phyloP scores from a whole-genome alignment of 2,797 vertebrate genomes.

The Lindbergichthys nudifrons region DNA sequence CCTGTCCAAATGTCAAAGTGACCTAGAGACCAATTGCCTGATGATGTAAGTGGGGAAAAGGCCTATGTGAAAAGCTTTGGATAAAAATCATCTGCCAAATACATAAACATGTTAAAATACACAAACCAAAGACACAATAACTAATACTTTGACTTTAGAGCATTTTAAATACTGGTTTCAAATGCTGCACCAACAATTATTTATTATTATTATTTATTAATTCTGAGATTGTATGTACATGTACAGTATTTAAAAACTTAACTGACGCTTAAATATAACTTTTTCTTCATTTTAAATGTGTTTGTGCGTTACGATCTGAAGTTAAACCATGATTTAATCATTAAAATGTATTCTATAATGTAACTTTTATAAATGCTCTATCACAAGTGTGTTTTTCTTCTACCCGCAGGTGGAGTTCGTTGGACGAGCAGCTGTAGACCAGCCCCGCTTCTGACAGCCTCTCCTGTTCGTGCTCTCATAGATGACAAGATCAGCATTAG shows the following conservation, averaged over 20 bases:
- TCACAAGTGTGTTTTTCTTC: background rate
- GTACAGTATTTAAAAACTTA: too few relatives aligned
- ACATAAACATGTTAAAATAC: background rate
- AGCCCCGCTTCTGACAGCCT: slow-evolving; percentile 63
- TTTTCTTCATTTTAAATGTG: too few relatives aligned
- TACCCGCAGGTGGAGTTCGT: slow-evolving; percentile 40
- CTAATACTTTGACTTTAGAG: background rate
- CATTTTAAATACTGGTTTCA: background rate
- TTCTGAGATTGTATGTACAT: too few relatives aligned
- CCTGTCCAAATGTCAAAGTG: background rate
- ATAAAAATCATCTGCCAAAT: background rate
- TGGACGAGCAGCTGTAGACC: slow-evolving; percentile 52
- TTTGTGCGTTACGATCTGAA: too few relatives aligned
- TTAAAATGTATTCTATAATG: too few relatives aligned
- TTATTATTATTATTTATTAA: too few relatives aligned
- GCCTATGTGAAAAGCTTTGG: background rate
- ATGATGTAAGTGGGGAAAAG: background rate
- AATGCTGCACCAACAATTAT: too few relatives aligned
- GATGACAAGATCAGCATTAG: slow-evolving; percentile 73
- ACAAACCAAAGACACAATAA: background rate
- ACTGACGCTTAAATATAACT: too few relatives aligned
- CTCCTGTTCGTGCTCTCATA: slow-evolving; percentile 69
- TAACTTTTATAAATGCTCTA: too few relatives aligned
- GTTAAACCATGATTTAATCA: too few relatives aligned
- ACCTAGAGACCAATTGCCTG: too few relatives aligned